These are phyloP conservation scores for Laterallus jamaicensis DNA, from an alignment of 2,113 vertebrate species.

Conservation along the genomic window DNA sequence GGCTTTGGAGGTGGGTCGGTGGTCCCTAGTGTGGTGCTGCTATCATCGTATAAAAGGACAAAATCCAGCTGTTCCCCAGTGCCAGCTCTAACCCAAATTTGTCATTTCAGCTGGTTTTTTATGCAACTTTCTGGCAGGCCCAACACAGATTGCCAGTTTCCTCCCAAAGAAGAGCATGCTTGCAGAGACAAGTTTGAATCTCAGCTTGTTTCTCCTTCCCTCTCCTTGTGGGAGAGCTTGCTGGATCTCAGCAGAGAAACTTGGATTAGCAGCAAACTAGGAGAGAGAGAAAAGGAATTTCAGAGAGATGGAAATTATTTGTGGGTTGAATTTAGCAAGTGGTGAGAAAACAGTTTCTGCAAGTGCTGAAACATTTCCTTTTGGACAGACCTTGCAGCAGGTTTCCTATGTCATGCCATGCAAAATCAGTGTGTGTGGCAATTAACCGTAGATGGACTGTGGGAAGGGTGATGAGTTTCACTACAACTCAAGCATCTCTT, in stretches of 20 bases:
- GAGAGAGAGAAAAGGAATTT: not conserved
- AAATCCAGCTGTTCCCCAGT: not conserved
- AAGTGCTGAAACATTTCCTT: not conserved
- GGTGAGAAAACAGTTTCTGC: not conserved
- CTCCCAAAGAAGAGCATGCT: not conserved
- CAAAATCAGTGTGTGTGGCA: not conserved
- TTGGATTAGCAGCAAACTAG: not conserved
- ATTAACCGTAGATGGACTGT: not conserved
- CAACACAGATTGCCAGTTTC: not conserved
- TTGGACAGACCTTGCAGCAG: not conserved
- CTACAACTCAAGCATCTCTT: not conserved
- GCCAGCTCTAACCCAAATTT: not conserved
- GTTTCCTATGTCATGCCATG: not conserved
- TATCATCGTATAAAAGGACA: not conserved
- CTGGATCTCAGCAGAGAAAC: not conserved
- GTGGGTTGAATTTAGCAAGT: not conserved
- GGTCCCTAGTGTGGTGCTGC: not conserved
- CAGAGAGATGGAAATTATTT: not conserved
- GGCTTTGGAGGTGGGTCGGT: not conserved
- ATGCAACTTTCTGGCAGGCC: not conserved
- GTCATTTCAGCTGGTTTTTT: not conserved
- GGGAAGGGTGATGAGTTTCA: not conserved
- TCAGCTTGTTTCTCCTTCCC: not conserved
- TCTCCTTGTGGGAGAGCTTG: not conserved
- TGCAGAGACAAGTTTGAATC: not conserved